Conservation (phyloP, 2,888 invertebrate genomes). For the Polyommatus icarus region DNA sequence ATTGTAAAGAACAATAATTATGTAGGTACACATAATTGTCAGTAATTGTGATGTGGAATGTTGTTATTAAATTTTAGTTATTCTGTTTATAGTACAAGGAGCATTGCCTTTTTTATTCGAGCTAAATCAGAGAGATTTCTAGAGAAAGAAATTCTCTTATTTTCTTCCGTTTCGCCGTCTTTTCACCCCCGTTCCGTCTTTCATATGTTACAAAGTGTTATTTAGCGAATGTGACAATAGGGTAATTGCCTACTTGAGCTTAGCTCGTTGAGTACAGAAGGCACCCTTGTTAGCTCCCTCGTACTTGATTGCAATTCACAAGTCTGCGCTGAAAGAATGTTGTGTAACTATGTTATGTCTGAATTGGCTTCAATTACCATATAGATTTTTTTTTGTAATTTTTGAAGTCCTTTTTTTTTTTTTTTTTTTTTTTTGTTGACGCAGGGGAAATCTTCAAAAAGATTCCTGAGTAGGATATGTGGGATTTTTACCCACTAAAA, state of each 20-base stretch:
- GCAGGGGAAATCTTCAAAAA: too few species aligned
- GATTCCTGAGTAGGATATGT: too few species aligned
- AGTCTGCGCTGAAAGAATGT: slow-evolving; percentile 13
- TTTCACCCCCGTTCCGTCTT: slow-evolving; percentile 13
- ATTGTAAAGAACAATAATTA: too few species aligned
- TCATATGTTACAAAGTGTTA: slow-evolving; percentile 30
- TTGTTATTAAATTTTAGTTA: not conserved
- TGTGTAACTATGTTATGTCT: not conserved
- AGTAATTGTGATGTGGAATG: too few species aligned
- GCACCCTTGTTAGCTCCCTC: slow-evolving; percentile 16
- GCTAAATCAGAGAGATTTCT: slow-evolving; percentile 7
- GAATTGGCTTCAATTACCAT: not conserved
- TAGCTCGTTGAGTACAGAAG: slow-evolving; percentile 10
- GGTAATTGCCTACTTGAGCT: slow-evolving; percentile 28
- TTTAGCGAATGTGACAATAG: slow-evolving; percentile 28
- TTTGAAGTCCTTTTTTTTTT: too few species aligned
- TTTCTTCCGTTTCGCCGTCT: slow-evolving; percentile 13
- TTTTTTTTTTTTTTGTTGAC: too few species aligned
- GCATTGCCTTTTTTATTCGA: not conserved
- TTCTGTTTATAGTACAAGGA: not conserved
- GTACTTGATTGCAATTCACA: slow-evolving; percentile 22
- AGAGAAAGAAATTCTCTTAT: not conserved
- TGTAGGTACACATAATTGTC: too few species aligned
- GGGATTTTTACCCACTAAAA: too few species aligned
- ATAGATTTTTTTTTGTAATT: not conserved